phyloP scores from a whole-genome alignment of 2,888 invertebrate genomes.

The Oscheius sp. region DNA sequence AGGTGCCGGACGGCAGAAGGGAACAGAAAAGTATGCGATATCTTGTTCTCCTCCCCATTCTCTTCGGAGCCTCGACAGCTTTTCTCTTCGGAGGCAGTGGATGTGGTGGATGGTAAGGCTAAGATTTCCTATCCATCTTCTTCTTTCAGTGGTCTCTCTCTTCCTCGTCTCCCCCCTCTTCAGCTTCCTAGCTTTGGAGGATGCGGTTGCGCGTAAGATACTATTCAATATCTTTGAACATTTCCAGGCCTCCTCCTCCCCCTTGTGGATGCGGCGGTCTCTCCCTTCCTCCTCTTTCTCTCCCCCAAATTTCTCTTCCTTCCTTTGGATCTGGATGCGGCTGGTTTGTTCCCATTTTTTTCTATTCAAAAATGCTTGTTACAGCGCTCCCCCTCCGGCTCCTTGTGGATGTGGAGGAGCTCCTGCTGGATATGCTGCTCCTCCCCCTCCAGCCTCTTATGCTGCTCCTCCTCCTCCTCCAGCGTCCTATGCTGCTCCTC shows the following conservation, averaged over 20 bases:
- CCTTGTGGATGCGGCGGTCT: slow-evolving; percentile 5
- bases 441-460: background rate
- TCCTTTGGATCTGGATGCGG: background rate
- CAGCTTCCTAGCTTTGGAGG: background rate
- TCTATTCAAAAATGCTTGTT: no score
- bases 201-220: background rate
- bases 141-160: background rate
- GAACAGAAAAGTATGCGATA: background rate
- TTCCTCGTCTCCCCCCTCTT: background rate
- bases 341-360: no score
- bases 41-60: background rate
- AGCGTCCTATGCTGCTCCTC: background rate
- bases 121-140: background rate
- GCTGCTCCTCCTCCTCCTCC: background rate
- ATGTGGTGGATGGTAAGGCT: background rate
- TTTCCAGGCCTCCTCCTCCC: background rate
- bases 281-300: background rate
- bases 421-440: background rate
- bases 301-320: background rate
- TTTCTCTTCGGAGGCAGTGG: background rate
- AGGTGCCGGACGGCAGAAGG: background rate
- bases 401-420: background rate
- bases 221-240: background rate
- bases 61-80: background rate
- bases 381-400: background rate